Conservation (phyloP, 2,797 vertebrate species). For the Pangasius sanitwongsei region DNA sequence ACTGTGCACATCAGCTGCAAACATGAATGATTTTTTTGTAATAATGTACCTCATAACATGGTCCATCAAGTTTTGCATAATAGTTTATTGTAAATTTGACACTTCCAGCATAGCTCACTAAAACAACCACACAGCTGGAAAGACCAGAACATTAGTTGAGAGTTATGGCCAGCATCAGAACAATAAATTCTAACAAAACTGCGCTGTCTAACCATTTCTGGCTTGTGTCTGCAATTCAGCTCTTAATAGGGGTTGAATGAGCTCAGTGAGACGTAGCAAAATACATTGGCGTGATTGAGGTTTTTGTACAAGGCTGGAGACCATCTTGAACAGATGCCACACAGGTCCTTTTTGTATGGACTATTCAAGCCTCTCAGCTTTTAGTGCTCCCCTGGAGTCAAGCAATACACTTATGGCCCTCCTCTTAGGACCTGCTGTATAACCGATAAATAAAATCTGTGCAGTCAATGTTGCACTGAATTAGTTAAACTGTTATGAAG, state of each 20-base stretch:
- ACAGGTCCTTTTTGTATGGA: constrained; percentile 50
- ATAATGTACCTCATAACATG: not conserved
- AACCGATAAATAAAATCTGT: constrained; percentile 41
- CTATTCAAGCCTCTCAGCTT: constrained; percentile 44
- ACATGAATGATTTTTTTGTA: constrained; percentile 19
- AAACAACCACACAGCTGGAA: constrained; percentile 33
- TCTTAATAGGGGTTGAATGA: constrained; percentile 39
- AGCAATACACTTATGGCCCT: constrained; percentile 44
- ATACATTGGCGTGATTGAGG: constrained; percentile 40
- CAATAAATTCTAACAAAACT: constrained; percentile 34
- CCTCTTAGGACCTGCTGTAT: constrained; percentile 33
- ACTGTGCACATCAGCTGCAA: not conserved
- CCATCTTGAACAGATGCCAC: constrained; percentile 37
- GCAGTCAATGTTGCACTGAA: constrained; percentile 25
- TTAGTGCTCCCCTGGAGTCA: constrained; percentile 39
- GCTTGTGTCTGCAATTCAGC: constrained; percentile 32
- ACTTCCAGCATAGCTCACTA: constrained; percentile 14
- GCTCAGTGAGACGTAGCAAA: constrained; percentile 44
- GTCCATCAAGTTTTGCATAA: constrained; percentile 12
- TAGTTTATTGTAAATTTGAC: constrained; percentile 34
- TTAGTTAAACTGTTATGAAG: constrained; percentile 47
- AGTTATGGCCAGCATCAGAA: constrained; percentile 27
- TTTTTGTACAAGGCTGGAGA: constrained; percentile 33
- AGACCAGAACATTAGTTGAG: constrained; percentile 4
- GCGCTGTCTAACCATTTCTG: constrained; percentile 20